Evolutionary conservation across 2,888 invertebrate genomes (phyloP).

Genomic region (Mamestra brassicae): DNA sequence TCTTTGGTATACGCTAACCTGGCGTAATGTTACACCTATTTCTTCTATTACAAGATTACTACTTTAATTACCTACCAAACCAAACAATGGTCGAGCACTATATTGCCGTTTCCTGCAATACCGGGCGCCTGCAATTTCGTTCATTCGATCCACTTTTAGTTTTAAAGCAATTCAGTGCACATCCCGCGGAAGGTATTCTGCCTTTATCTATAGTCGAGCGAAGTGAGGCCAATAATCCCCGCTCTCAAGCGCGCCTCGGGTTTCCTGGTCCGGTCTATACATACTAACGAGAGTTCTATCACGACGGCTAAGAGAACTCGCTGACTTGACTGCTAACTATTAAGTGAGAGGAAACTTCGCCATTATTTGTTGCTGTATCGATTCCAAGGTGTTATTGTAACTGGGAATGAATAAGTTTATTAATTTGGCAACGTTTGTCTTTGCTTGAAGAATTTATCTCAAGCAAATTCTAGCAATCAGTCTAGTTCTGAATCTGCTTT

Average conservation of each 20-base stretch:
- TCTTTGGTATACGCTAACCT: too few species aligned
- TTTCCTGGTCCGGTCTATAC: conserved; percentile 58
- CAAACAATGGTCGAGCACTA: conserved; percentile 8
- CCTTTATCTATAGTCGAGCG: conserved; percentile 54
- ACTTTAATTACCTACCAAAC: neutral
- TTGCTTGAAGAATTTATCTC: neutral
- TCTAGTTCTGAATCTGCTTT: neutral
- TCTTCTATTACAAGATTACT: neutral
- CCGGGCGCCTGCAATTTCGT: conserved; percentile 38
- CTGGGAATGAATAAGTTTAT: neutral
- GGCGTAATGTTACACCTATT: neutral
- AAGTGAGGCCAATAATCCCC: conserved; percentile 61
- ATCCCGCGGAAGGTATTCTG: conserved; percentile 51
- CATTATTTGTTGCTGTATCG: conserved; percentile 24
- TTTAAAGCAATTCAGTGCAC: conserved; percentile 62
- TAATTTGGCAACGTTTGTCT: neutral
- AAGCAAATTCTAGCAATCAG: neutral
- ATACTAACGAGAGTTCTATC: conserved; percentile 64
- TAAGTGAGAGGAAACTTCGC: conserved; percentile 31
- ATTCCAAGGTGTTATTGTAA: conserved; percentile 1
- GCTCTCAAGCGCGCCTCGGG: conserved; percentile 50
- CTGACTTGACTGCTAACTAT: conserved; percentile 61
- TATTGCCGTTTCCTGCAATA: neutral
- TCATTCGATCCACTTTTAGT: conserved; percentile 49
- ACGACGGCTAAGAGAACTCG: conserved; percentile 36